Evolutionary conservation across 2,113 vertebrate genomes (phyloP).

Genomic region (Octodon degus): DNA sequence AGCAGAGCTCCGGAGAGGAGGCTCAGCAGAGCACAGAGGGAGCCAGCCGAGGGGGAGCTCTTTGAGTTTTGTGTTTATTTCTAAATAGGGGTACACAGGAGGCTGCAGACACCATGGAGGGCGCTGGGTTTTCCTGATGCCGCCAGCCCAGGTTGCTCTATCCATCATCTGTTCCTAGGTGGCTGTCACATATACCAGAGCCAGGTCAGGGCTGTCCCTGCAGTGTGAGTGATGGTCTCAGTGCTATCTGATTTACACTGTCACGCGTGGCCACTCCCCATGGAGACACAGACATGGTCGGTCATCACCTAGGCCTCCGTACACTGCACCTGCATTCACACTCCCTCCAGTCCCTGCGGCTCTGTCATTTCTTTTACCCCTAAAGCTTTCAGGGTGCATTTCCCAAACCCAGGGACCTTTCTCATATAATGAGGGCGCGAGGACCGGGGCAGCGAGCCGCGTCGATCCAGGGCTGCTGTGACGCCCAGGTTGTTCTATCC

Average conservation of each 20-base stretch:
- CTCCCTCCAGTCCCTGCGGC: neutral
- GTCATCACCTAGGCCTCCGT: accelerated
- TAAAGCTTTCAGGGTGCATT: neutral
- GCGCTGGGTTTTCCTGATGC: neutral
- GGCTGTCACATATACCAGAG: accelerated
- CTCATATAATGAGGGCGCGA: neutral
- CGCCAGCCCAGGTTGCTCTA: accelerated
- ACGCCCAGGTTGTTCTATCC: neutral
- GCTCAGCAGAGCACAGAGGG: neutral
- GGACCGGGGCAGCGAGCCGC: neutral
- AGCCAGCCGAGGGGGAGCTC: accelerated
- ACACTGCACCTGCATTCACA: accelerated
- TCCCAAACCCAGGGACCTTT: neutral
- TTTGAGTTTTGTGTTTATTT: neutral
- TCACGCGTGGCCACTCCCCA: accelerated
- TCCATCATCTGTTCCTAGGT: too few species aligned
- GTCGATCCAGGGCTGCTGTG: accelerated
- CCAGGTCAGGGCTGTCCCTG: accelerated
- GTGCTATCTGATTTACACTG: accelerated
- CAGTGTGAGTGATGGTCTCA: accelerated
- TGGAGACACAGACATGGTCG: neutral
- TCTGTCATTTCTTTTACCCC: neutral
- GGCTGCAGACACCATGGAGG: neutral
- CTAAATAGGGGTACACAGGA: neutral
- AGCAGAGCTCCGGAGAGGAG: neutral